phyloP scores from a whole-genome alignment of 2,888 invertebrate species.

The Eupithecia inturbata region DNA sequence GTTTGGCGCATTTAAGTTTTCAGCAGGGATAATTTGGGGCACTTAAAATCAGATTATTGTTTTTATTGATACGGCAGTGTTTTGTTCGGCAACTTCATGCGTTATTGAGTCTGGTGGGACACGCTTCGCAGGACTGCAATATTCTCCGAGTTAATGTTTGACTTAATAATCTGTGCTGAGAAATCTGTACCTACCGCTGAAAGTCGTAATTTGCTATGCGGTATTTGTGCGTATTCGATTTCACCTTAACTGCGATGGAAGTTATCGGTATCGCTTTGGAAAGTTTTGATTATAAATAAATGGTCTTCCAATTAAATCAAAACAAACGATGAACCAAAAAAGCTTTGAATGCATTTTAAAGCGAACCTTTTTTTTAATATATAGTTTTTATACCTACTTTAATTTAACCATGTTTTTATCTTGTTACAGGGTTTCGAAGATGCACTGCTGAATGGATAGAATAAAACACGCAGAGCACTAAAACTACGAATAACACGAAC shows the following conservation, averaged over 20 bases:
- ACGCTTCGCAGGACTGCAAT: neutral
- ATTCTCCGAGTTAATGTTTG: neutral
- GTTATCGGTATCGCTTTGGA: neutral
- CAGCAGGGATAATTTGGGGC: no score
- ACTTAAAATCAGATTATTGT: neutral
- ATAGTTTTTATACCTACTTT: no score
- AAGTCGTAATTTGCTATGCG: neutral
- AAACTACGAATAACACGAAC: constrained; percentile 66
- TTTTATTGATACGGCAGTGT: neutral
- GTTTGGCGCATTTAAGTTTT: no score
- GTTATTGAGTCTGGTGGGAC: neutral
- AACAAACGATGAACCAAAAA: no score
- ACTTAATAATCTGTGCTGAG: neutral
- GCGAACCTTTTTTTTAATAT: no score
- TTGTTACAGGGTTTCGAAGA: constrained; percentile 64
- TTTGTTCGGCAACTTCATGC: constrained; percentile 6
- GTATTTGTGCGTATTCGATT: neutral
- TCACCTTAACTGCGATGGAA: neutral
- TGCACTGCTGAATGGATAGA: constrained; percentile 48
- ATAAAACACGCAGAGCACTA: constrained; percentile 32
- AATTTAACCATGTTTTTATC: neutral
- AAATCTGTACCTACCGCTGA: neutral
- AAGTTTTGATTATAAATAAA: no score
- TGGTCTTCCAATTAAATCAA: no score
- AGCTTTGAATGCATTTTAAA: no score